Conservation (phyloP, 2,888 invertebrate species). For the Vanessa cardui region DNA sequence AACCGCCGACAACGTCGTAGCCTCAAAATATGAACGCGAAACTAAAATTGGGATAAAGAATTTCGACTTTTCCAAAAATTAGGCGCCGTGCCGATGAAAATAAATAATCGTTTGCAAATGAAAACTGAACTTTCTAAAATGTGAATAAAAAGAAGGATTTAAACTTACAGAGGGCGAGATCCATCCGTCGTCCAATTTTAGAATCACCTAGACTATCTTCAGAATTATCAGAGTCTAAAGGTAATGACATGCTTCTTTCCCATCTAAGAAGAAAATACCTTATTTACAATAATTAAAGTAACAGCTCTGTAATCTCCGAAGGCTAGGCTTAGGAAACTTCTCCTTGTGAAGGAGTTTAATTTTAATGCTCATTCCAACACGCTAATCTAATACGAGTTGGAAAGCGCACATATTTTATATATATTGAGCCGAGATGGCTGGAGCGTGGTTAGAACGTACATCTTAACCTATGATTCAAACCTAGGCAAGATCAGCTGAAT, state of each 20-base stretch:
- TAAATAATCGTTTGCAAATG: conserved; percentile 77
- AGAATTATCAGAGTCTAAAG: conserved; percentile 79
- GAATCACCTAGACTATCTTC: conserved; percentile 74
- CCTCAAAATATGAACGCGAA: conserved; percentile 45
- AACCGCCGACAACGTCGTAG: conserved; percentile 35
- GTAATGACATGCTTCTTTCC: conserved; percentile 88
- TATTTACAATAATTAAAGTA: neutral
- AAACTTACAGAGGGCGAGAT: conserved; percentile 92
- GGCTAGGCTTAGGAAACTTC: too few relatives aligned
- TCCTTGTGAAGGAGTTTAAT: too few relatives aligned
- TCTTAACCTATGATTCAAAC: too few relatives aligned
- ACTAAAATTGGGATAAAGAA: conserved; percentile 43
- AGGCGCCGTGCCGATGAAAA: conserved; percentile 79
- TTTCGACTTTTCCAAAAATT: conserved; percentile 57
- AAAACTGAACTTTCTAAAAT: conserved; percentile 72
- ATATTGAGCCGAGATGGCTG: too few relatives aligned
- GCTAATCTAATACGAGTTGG: too few relatives aligned
- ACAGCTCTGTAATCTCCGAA: too few relatives aligned
- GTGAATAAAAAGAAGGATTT: conserved; percentile 41
- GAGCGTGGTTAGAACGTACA: too few relatives aligned
- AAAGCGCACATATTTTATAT: too few relatives aligned
- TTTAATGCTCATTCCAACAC: too few relatives aligned
- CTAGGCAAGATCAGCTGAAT: too few relatives aligned
- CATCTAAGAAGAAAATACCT: conserved; percentile 74
- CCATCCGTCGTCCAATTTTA: conserved; percentile 87